Base-by-base conservation (phyloP, 2,888 invertebrate species). In the Neria commutata region DNA sequence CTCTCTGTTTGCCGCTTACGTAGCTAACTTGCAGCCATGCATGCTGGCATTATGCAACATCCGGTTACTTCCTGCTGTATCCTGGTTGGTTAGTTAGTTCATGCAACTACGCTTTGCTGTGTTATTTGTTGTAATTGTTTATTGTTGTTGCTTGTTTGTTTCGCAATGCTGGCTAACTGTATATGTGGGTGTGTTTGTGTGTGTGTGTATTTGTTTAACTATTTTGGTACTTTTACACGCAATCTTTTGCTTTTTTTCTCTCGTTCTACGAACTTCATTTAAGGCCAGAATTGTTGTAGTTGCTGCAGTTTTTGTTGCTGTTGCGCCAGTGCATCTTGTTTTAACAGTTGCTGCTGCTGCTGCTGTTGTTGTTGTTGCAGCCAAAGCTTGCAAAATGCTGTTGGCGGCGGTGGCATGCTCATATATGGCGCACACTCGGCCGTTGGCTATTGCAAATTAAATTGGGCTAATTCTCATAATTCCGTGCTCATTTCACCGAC, bases 401-500 rank as follows among this genome's bases (percentile, higher is more conserved):
- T 75, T 47, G 76, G 73, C 49, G 77, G 77, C 53, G 77, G 77
- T 21, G 74, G 73, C 46, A 71, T n/a, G n/a, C n/a, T n/a, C n/a
- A n/a, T n/a, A n/a, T n/a, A 66, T 21, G 62, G 50, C 40, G 17
- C 14, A 14, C 62, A 64, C 70, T 67, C 64, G 71, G 56, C 1
- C 63, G 60, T 67, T 70, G 70, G 71, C 74, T 72, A 70, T 70
- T 70, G 71, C 68, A 73, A 68, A 78, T 77, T 78, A 72, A 77
- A 76, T 75, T 76, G 76, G 70, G 74, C 76, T 76, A 77, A 77
- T 72, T 78, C 78, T 77, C 78, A 87, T 75, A 89, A 85, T 81
- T 89, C 88, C 65, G 88, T 89, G 80, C 88, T 89, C 88, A 89
- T 89, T 83, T 89, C 88, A 61, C 86, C 84, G 71, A 81, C 79